Evolutionary conservation across 92 coral and sea anemone species (phyloP), one percentile per base, ranked within the genome.

Genomic region (Porites divaricata): DNA sequence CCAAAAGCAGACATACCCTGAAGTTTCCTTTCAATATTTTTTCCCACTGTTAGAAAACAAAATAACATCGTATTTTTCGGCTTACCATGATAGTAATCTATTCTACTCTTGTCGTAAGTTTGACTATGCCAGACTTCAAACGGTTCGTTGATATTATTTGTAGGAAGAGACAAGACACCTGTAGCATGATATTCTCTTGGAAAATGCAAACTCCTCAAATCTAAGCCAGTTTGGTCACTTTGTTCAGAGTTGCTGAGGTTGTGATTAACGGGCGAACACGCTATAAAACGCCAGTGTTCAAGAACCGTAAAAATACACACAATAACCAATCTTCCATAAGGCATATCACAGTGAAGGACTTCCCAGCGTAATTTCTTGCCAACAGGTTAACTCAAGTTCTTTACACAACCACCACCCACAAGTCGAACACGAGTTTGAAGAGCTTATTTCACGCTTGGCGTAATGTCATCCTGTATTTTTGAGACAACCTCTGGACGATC

Each of bases 51-150:
- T 19, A 23, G 24, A 21, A 64, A 72, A 5, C 9, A 19, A 14
- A 26, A 68, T 15, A 0, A 51, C 25, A 68, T 35, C 12, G 15
- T 53, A 35, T 35, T 35, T 49, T 24, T 22, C 14, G 7, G 69
- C 98, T 78, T 90, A 96, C 99, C 99, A 17, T 92, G 66, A 76
- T 96, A 96, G 79, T 96, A 96, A 72, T 96, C 99, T 17, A 96
- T 96, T 52, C 99, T 72, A 53, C 99, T 96, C 80, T 83, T 90
- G 68, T 80, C 90, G 56, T 83, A 78, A 15, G 90, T 87, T 66
- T 89, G 85, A 56, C 98, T 95, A 81, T 92, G 93, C 99, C 99
- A 96, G 25, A 83, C 92, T 65, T 92, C 98, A 85, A 96, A 94
- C 78, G 99, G 99, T 88, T 96, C 99, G 63, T 87, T 90, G 17